Evolutionary conservation across 2,113 vertebrate genomes (phyloP), one percentile per base, ranked within the genome.

Genomic region (Turnix velox): DNA sequence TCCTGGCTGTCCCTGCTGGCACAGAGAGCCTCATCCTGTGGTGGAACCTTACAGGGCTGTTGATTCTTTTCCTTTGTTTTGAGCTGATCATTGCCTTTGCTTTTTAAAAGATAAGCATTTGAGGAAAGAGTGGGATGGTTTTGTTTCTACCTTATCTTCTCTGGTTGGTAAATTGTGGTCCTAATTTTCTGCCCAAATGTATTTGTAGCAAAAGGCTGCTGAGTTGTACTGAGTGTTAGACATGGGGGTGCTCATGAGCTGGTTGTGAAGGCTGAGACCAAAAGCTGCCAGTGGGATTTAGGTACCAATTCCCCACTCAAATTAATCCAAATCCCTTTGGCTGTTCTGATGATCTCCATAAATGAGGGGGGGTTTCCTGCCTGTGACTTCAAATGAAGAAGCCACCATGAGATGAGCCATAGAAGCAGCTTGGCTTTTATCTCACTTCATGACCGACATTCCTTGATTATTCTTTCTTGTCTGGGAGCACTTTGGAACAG

Each of bases 241-340:
- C n/a, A n/a, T n/a, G n/a, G n/a, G n/a, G n/a, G 30, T 52, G 51
- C 55, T 52, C 35, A n/a, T 61, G 92, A 87, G 24, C n/a, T 23
- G 67, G 55, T 67, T 87, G 79, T 4, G 76, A 83, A 69, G 84
- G 54, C 83, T 90, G 92, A 74, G 88, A 37, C 82, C 67, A 63
- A 81, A 71, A 93, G 20, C 66, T 94, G 74, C 68, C 5, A 0
- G 61, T 78, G 83, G 79, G 90, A 94, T 94, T 84, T 81, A 59
- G 62, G 48, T 92, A 69, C 48, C 85, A 71, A 75, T 81, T 96
- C 90, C 72, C 79, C 49, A 40, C 43, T 95, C 87, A 91, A 94
- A 95, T 90, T 94, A 95, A 94, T 74, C 93, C 75, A 91, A 90
- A 93, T 87, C 94, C 92, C 68, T 58, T 40, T 0, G 4, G 88